Percentiles rank a stretch among this genome's conserved stretches.
Conservation (phyloP, 2,797 vertebrate genomes). For the Smutsia gigantea region DNA sequence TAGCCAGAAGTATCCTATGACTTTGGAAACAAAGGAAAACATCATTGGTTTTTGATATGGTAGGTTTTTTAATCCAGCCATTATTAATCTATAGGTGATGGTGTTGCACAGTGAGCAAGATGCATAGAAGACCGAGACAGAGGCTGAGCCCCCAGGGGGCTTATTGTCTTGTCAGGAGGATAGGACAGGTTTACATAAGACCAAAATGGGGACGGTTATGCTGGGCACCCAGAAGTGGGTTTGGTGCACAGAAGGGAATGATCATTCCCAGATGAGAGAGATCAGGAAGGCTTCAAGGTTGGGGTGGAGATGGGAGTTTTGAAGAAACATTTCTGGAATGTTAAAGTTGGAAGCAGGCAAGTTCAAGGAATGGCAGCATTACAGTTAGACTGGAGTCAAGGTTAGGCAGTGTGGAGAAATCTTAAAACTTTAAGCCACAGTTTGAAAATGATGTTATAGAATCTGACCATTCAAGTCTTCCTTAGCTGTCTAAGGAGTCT, state of each 20-base stretch:
- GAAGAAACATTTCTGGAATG: neutral
- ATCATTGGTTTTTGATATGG: neutral
- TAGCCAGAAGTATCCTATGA: neutral
- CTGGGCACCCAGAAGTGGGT: neutral
- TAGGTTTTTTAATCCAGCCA: neutral
- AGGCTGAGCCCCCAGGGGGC: rapidly evolving
- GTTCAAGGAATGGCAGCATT: neutral
- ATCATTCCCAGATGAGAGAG: neutral
- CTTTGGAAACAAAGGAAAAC: neutral
- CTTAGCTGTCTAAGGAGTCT: neutral
- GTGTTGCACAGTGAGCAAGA: neutral
- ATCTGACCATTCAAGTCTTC: neutral
- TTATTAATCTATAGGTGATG: neutral
- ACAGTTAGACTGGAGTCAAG: neutral
- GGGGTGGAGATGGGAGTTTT: neutral
- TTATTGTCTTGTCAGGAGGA: neutral
- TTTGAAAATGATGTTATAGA: neutral
- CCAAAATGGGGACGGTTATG: neutral
- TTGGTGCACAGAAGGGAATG: neutral
- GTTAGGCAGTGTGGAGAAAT: neutral
- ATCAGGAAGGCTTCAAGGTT: neutral
- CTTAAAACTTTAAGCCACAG: neutral
- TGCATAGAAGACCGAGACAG: neutral
- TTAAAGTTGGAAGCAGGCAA: neutral
- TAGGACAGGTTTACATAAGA: neutral